A percentile compares a stretch with the other conserved stretches of the same genome.
Evolutionary conservation across 2,797 vertebrate genomes (phyloP).

Genomic region (Uromys caudimaculatus): DNA sequence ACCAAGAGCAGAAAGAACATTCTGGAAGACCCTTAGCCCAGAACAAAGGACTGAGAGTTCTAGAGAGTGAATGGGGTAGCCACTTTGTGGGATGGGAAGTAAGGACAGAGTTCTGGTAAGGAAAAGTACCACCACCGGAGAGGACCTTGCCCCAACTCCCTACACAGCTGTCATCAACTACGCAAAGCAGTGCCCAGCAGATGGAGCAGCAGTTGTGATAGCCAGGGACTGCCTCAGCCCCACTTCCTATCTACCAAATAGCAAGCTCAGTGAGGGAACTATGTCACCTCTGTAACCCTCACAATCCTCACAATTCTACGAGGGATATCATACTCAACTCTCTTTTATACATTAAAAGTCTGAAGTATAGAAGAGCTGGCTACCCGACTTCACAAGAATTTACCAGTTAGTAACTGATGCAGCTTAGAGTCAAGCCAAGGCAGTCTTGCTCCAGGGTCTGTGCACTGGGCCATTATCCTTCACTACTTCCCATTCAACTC

Average conservation of each 20-base stretch:
- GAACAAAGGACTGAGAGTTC: constrained; percentile 6
- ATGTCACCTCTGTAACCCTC: not conserved
- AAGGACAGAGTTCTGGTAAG: not conserved
- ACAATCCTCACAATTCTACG: not conserved
- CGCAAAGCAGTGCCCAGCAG: not conserved
- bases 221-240: not conserved
- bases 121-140: not conserved
- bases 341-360: not conserved
- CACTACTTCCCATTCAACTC: not conserved
- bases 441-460: not conserved
- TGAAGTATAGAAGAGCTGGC: not conserved
- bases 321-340: not conserved
- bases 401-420: not conserved
- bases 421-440: not conserved
- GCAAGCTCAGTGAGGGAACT: not conserved
- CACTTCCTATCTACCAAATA: not conserved
- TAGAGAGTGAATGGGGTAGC: not conserved
- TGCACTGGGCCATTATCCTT: not conserved
- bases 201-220: not conserved
- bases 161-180: not conserved
- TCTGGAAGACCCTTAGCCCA: not conserved
- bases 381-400: not conserved
- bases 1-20: not conserved
- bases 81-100: not conserved
- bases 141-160: not conserved